A percentile compares a stretch with the other conserved stretches of the same genome.
Conservation (phyloP, 2,113 vertebrate genomes). For the Lophius piscatorius region DNA sequence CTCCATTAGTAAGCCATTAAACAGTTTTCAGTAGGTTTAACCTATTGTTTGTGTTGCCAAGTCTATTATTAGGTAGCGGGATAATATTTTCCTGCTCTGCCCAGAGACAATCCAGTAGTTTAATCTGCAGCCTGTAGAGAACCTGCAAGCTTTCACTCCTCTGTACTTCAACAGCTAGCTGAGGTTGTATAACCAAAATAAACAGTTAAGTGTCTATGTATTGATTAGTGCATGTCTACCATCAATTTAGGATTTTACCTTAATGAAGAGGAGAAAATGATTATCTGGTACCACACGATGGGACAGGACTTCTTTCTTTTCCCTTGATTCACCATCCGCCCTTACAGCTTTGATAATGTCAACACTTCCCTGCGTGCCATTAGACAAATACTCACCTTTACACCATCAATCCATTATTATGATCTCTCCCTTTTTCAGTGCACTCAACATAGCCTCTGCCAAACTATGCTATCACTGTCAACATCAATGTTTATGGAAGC, state of each 20-base stretch:
- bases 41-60: slow-evolving; percentile 5
- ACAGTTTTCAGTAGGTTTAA: slow-evolving; percentile 44
- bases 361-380: background rate
- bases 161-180: too few species aligned
- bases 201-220: too few species aligned
- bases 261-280: background rate
- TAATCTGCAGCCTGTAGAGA: slow-evolving; percentile 2
- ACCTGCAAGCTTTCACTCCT: slow-evolving; percentile 1
- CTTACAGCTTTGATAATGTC: slow-evolving; percentile 12
- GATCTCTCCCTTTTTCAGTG: slow-evolving; percentile 33
- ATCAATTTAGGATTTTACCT: slow-evolving; percentile 10
- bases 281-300: background rate
- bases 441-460: slow-evolving; percentile 5
- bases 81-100: slow-evolving; percentile 17
- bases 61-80: slow-evolving; percentile 32
- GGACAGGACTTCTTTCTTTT: background rate
- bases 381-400: slow-evolving; percentile 51
- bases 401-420: slow-evolving; percentile 25
- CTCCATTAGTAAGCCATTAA: slow-evolving; percentile 47
- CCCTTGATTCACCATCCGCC: background rate
- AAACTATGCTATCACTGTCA: slow-evolving; percentile 67
- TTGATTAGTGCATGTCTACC: too few species aligned
- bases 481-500: slow-evolving; percentile 63
- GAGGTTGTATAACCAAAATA: too few species aligned
- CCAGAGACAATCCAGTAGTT: slow-evolving; percentile 12